A percentile compares a stretch with the other conserved stretches of the same genome.
Evolutionary conservation across 2,797 vertebrate species (phyloP).

Genomic region (Coreius guichenoti): DNA sequence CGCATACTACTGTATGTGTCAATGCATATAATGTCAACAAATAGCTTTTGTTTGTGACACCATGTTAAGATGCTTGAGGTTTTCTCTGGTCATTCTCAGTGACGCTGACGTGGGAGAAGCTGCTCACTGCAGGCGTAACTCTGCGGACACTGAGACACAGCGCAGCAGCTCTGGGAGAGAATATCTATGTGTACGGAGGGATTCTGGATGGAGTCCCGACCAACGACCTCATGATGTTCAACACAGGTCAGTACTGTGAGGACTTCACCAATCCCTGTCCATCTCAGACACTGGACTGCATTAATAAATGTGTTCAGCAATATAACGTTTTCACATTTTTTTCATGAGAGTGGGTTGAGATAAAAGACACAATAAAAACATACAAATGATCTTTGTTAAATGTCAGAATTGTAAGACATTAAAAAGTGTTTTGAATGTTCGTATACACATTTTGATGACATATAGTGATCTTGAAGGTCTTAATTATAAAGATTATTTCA

Average conservation of each 20-base stretch:
- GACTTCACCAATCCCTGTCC: not conserved
- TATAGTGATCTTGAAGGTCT: not conserved
- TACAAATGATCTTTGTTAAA: not conserved
- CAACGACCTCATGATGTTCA: constrained; percentile 79
- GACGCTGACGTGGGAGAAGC: constrained; percentile 75
- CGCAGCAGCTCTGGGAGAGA: constrained; percentile 73
- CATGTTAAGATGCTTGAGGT: not conserved
- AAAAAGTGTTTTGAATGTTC: not conserved
- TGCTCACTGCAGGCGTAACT: constrained; percentile 65
- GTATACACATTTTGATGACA: not conserved
- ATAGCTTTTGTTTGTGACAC: not conserved
- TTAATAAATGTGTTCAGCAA: not conserved
- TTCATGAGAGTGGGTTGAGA: not conserved
- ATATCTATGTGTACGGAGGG: constrained; percentile 79
- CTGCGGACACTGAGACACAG: constrained; percentile 71
- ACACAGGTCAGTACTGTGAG: constrained; percentile 71
- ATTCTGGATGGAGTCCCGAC: constrained; percentile 62
- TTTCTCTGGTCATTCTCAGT: constrained; percentile 60
- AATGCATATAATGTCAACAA: not conserved
- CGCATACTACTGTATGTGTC: not conserved
- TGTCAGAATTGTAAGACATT: not conserved
- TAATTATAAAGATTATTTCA: not conserved
- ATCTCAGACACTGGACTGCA: not conserved
- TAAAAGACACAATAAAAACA: not conserved
- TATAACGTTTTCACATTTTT: not conserved